Conservation (phyloP, 2,888 invertebrate species). For the Campoplex capitator region DNA sequence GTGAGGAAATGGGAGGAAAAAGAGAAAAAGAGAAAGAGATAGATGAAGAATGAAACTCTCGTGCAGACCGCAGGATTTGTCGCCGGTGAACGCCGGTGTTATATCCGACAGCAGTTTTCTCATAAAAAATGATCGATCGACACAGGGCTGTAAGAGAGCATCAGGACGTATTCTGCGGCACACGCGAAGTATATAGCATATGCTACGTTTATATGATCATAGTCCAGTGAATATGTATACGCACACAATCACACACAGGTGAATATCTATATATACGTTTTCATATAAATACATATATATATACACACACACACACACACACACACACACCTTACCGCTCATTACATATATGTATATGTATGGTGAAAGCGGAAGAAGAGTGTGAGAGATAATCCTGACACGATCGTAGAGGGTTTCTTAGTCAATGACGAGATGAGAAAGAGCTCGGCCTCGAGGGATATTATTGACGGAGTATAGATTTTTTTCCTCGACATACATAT, state of each 20-base stretch:
- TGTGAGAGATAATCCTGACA: constrained; percentile 59
- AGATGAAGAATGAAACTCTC: constrained; percentile 65
- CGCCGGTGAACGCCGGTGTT: constrained; percentile 66
- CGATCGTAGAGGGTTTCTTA: constrained; percentile 62
- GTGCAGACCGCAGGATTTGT: constrained; percentile 68
- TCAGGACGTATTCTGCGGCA: constrained; percentile 45
- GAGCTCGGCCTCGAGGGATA: constrained; percentile 53
- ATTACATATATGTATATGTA: constrained; percentile 26
- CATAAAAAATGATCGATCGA: constrained; percentile 79
- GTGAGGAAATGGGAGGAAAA: not conserved
- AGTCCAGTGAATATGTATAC: constrained; percentile 8
- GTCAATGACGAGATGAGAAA: constrained; percentile 61
- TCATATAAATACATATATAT: constrained; percentile 9
- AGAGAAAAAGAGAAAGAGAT: constrained; percentile 10
- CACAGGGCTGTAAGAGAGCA: constrained; percentile 52
- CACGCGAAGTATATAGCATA: constrained; percentile 22
- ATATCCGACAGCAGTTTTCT: constrained; percentile 70
- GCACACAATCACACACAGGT: not conserved
- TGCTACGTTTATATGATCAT: constrained; percentile 31
- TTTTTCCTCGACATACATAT: constrained; percentile 34
- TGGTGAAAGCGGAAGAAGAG: constrained; percentile 15
- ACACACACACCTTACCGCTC: not conserved
- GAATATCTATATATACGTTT: not conserved
- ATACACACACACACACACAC: not conserved
- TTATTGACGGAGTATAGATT: constrained; percentile 65